A percentile compares a stretch with the other conserved stretches of the same genome.
Conservation (phyloP, 2,797 vertebrate genomes). For the Megaceryle alcyon region DNA sequence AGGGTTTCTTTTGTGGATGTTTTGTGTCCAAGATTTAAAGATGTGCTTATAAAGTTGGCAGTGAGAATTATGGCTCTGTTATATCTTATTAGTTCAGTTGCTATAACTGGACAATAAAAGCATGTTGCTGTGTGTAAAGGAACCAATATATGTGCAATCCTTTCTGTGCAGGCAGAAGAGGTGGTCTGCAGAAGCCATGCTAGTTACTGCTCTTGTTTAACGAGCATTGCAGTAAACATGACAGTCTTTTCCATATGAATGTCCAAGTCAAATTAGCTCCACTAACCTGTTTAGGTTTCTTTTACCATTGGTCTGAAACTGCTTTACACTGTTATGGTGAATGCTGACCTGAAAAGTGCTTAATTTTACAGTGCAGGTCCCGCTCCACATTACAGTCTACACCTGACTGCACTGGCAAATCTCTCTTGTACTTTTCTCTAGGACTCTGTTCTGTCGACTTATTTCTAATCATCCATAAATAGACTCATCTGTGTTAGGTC, state of each 20-base stretch:
- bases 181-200: background rate
- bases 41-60: background rate
- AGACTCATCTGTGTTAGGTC: constrained; percentile 64
- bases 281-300: background rate
- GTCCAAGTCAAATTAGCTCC: background rate
- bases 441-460: constrained; percentile 28
- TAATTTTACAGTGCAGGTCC: background rate
- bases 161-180: background rate
- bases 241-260: background rate
- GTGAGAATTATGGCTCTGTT: background rate
- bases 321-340: background rate
- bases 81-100: background rate
- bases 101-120: background rate
- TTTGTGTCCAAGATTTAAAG: background rate
- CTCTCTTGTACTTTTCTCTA: background rate
- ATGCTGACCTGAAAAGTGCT: background rate
- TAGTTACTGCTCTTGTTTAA: background rate
- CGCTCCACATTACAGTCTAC: background rate
- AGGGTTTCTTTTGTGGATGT: background rate
- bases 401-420: background rate
- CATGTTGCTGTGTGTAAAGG: background rate
- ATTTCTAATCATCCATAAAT: constrained; percentile 67
- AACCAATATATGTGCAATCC: background rate
- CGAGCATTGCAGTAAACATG: background rate
- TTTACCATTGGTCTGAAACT: background rate